Base-by-base conservation (phyloP, 2,797 vertebrate species). In the Salmo trutta region DNA sequence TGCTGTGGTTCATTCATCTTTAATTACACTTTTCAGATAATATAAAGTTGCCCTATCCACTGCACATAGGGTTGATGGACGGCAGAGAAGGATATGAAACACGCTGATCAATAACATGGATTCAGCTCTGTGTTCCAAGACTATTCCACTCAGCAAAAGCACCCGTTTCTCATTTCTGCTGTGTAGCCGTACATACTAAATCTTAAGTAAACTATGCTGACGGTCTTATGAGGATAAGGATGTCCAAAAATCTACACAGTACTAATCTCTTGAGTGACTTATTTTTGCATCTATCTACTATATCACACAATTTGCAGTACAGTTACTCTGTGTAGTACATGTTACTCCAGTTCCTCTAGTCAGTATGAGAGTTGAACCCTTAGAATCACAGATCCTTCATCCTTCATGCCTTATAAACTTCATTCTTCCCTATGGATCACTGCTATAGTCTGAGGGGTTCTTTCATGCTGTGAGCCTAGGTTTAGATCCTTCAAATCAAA, bases 101-200 rank as follows among this genome's bases (percentile, higher is more conserved):
- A 89, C 88, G 87, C 91, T 92, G 91, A 93, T 94, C 93, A 92
- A 93, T 94, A 93, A 81, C 91, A 93, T 94, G 91, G 91, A 93
- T 93, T 92, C 79, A 83, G 90, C 90, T 84, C 73, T 90, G 87
- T 90, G 91, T 93, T 93, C 84, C 88, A 90, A 89, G 91, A 90
- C 88, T 86, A 89, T 86, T 83, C 54, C 47, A 77, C 82, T 89
- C 82, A 77, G 74, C 68, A 82, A 82, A 52, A 33, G 81, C 81
- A 77, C 75, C 51, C 16, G 72, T 85, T 89, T 66, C 77, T 83
- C 62, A 31, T 71, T 75, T 81, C 75, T 82, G 82, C 75, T 74
- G 69, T 75, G 4, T 51, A 47, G 71, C 36, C 75, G 1, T 24
- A 36, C 16, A 21, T 16, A 33, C 29, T 73, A 0, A 0, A n/a